These are phyloP conservation scores for Alsophila aescularia DNA, from an alignment of 2,888 invertebrate genomes.

Conservation along the genomic window DNA sequence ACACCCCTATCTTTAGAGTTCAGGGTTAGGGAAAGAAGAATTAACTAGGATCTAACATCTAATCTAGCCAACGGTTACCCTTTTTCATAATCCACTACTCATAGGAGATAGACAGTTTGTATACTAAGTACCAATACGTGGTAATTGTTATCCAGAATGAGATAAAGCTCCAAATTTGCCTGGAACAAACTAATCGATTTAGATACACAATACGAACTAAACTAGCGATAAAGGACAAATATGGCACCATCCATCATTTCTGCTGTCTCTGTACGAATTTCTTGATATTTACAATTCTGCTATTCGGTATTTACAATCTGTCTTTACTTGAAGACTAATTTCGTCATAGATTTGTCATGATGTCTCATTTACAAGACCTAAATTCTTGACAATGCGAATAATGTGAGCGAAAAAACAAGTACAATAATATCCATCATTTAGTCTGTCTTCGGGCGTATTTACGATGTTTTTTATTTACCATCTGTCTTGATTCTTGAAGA, in stretches of 20 bases:
- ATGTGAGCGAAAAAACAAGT: constrained; percentile 6
- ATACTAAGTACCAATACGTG: background rate
- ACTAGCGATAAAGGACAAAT: constrained; percentile 4
- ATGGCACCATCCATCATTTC: constrained; percentile 13
- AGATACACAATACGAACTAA: constrained; percentile 11
- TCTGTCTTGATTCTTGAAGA: background rate
- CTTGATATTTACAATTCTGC: background rate
- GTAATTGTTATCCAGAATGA: background rate
- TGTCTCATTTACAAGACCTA: background rate
- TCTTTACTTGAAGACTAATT: background rate
- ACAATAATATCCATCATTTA: constrained; percentile 12
- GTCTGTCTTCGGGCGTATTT: constrained; percentile 1
- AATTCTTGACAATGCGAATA: constrained; percentile 6
- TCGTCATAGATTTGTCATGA: background rate
- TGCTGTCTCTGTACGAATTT: constrained; percentile 2
- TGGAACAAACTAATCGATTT: constrained; percentile 19
- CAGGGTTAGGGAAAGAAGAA: too few relatives aligned
- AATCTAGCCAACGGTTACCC: too few relatives aligned
- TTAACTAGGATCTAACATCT: too few relatives aligned
- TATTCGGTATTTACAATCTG: background rate
- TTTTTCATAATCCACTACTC: too few relatives aligned
- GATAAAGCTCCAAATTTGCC: background rate
- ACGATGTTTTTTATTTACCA: background rate
- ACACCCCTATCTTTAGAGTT: too few relatives aligned
- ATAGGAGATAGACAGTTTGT: too few relatives aligned